These are phyloP conservation scores for Rhagonycha fulva DNA, from an alignment of 2,888 invertebrate species.

Conservation along the genomic window DNA sequence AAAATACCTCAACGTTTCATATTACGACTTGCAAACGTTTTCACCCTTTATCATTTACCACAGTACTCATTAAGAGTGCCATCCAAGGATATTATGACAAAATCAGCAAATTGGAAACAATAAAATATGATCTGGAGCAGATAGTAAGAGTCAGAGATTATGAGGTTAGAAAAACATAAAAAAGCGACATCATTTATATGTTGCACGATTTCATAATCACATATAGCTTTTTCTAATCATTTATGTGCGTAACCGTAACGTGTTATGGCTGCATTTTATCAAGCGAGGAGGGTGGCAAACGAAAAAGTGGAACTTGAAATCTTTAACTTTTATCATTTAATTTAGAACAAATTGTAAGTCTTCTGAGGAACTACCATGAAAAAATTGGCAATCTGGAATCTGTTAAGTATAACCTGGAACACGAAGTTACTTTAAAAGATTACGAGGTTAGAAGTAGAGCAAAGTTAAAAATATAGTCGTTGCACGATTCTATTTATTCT, in stretches of 20 bases:
- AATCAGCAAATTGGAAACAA: slow-evolving; percentile 87
- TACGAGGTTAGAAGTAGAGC: slow-evolving; percentile 78
- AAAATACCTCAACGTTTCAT: neutral
- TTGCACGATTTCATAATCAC: slow-evolving; percentile 15
- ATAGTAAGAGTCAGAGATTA: slow-evolving; percentile 97
- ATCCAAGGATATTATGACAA: slow-evolving; percentile 86
- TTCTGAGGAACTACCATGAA: slow-evolving; percentile 84
- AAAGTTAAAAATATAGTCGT: neutral
- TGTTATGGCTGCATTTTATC: neutral
- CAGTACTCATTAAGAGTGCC: slow-evolving; percentile 76
- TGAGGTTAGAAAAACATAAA: slow-evolving; percentile 76
- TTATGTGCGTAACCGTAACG: neutral
- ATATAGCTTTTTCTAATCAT: neutral
- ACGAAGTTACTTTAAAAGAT: slow-evolving; percentile 97
- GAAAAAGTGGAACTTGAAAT: neutral
- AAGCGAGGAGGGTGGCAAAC: neutral
- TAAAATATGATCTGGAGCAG: slow-evolving; percentile 98
- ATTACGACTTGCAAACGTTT: slow-evolving; percentile 3
- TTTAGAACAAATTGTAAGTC: slow-evolving; percentile 73
- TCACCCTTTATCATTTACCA: slow-evolving; percentile 35
- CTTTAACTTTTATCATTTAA: neutral
- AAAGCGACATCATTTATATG: slow-evolving; percentile 27
- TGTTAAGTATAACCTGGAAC: slow-evolving; percentile 97
- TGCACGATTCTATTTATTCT: neutral
- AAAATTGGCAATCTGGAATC: slow-evolving; percentile 89